Evolutionary conservation across 2,797 vertebrate genomes (phyloP).

Genomic region (Sylvia borin): DNA sequence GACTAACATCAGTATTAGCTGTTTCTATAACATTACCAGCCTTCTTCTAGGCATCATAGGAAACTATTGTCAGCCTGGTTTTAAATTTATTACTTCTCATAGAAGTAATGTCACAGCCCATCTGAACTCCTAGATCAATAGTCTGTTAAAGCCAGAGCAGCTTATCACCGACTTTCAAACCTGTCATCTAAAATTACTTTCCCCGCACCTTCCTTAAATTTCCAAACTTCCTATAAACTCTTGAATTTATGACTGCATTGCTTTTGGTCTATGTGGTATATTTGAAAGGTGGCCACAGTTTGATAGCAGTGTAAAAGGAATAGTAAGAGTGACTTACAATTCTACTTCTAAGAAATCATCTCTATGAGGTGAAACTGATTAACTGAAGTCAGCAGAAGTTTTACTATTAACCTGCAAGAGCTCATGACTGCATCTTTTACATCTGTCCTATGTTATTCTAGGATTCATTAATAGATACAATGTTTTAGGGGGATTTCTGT

Average conservation of each 20-base stretch:
- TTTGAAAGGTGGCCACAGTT: background rate
- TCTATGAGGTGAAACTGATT: background rate
- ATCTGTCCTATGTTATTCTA: slow-evolving; percentile 2
- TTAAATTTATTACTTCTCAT: slow-evolving; percentile 22
- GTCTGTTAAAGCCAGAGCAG: slow-evolving; percentile 26
- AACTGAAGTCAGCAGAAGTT: slow-evolving; percentile 7
- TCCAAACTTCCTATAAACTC: slow-evolving; percentile 44
- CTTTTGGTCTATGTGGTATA: background rate
- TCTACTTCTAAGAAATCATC: slow-evolving; percentile 24
- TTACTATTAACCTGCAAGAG: background rate
- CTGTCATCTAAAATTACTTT: slow-evolving; percentile 25
- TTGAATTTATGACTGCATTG: slow-evolving; percentile 41
- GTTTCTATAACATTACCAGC: slow-evolving; percentile 19
- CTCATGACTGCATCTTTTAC: background rate
- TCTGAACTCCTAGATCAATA: slow-evolving; percentile 40
- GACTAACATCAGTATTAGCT: slow-evolving; percentile 22
- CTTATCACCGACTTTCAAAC: slow-evolving; percentile 31
- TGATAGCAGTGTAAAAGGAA: slow-evolving; percentile 28
- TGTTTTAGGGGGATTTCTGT: slow-evolving; percentile 45
- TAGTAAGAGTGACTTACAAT: background rate
- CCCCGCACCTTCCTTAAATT: background rate
- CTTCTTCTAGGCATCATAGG: background rate
- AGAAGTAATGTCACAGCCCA: slow-evolving; percentile 22
- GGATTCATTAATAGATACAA: slow-evolving; percentile 25
- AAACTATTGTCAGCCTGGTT: slow-evolving; percentile 5